Percentiles rank a stretch among this genome's conserved stretches.
Conservation (phyloP, 2,113 vertebrate species). For the Meles meles region DNA sequence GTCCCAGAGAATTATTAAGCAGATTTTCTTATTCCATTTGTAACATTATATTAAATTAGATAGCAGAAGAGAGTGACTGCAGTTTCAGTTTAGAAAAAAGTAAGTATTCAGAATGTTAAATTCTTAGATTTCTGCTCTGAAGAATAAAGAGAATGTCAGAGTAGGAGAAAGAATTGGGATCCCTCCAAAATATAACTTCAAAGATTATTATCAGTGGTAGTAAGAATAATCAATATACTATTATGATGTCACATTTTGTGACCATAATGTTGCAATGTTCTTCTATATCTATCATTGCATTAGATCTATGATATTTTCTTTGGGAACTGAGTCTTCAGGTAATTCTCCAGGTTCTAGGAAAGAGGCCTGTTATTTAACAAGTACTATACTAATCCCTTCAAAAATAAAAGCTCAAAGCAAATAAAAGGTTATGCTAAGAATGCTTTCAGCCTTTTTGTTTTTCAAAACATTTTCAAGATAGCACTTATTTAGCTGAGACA, state of each 20-base stretch:
- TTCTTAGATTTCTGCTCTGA: not conserved
- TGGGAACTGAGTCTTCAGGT: not conserved
- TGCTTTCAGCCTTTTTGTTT: not conserved
- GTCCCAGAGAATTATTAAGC: slow-evolving; percentile 1
- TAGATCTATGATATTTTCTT: not conserved
- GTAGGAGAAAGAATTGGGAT: not conserved
- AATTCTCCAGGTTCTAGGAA: not conserved
- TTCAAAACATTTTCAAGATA: slow-evolving; percentile 39
- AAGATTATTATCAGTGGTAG: not conserved
- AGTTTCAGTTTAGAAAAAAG: not conserved
- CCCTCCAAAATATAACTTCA: slow-evolving; percentile 17
- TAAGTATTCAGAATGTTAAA: slow-evolving; percentile 2
- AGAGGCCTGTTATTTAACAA: not conserved
- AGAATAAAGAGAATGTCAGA: not conserved
- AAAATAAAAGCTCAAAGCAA: not conserved
- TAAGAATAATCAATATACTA: not conserved
- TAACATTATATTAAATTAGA: slow-evolving; percentile 9
- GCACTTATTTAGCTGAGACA: not conserved
- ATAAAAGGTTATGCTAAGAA: slow-evolving; percentile 1
- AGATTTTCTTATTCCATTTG: not conserved
- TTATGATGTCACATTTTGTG: not conserved
- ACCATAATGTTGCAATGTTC: not conserved
- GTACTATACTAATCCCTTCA: not conserved
- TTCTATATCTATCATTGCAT: not conserved
- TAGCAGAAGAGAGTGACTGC: not conserved